Base-by-base conservation (phyloP, 2,113 vertebrate species). In the Carollia perspicillata region DNA sequence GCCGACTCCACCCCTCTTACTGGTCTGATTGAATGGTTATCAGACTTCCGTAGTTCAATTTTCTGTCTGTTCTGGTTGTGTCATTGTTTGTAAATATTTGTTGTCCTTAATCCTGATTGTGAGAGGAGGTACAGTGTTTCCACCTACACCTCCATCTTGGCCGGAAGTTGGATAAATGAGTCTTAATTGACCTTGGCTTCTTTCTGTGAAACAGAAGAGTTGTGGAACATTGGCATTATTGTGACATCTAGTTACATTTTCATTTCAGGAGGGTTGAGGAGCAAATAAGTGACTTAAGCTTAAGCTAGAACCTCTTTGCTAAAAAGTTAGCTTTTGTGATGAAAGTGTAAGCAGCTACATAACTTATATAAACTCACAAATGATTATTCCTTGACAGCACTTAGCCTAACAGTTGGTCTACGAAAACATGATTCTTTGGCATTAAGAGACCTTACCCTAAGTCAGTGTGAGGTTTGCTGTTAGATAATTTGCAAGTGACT, bases 151-250 rank as follows among this genome's bases (percentile, higher is more conserved):
- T n/a, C n/a, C n/a, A n/a, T n/a, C n/a, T n/a, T n/a, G n/a, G n/a
- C n/a, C n/a, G n/a, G n/a, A n/a, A n/a, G n/a, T n/a, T 87, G 95
- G 65, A 75, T 42, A 95, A 58, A 86, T 88, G 53, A 84, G 28
- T 92, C 75, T 95, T 97, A 84, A 92, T 55, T 96, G 77, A 78
- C 87, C 80, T 92, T 95, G 92, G 13, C 66, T 97, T 95, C 69
- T 90, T 92, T 28, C 49, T 80, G 37, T 87, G 90, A 93, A 95
- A 84, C 7, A 16, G 72, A 49, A 77, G 81, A 90, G 8, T 79
- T 93, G 53, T 88, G 89, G 94, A 95, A 93, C 86, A 49, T 10
- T 92, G 55, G 42, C 33, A 69, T 85, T 35, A 60, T 91, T 94
- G 12, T 81, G 55, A 94, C n/a, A 74, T 35, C 63, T 81, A 49